phyloP scores from a whole-genome alignment of 2,888 invertebrate species.

The Resseliella maxima region DNA sequence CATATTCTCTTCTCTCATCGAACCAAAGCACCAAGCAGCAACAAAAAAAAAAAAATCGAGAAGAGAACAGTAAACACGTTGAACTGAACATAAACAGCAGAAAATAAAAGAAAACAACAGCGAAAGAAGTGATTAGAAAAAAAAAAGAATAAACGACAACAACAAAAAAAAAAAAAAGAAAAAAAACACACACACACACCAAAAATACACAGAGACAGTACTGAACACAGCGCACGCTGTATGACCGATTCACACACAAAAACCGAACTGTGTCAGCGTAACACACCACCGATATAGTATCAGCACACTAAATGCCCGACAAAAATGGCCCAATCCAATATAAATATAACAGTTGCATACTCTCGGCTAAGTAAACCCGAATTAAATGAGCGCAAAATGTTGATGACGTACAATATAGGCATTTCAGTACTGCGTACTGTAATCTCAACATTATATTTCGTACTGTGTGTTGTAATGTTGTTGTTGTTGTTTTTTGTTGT shows the following conservation, averaged over 20 bases:
- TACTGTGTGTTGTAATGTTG: not conserved
- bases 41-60: not conserved
- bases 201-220: not conserved
- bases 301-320: not conserved
- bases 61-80: too few species aligned
- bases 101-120: too few species aligned
- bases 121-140: too few species aligned
- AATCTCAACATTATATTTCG: too few species aligned
- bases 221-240: not conserved
- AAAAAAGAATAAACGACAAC: not conserved
- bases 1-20: not conserved
- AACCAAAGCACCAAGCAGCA: not conserved
- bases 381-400: not conserved
- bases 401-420: not conserved
- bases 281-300: not conserved
- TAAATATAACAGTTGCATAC: not conserved
- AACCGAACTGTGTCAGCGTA: constrained; percentile 47
- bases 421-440: too few species aligned
- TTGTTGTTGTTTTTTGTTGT: not conserved
- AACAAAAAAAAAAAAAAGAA: not conserved
- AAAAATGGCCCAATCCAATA: not conserved
- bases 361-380: not conserved
- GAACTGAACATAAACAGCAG: too few species aligned
- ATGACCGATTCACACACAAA: constrained; percentile 43
- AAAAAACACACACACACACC: not conserved